Evolutionary conservation across 2,888 invertebrate genomes (phyloP), one percentile per base, ranked within the genome.

Genomic region (Philonicus albiceps): DNA sequence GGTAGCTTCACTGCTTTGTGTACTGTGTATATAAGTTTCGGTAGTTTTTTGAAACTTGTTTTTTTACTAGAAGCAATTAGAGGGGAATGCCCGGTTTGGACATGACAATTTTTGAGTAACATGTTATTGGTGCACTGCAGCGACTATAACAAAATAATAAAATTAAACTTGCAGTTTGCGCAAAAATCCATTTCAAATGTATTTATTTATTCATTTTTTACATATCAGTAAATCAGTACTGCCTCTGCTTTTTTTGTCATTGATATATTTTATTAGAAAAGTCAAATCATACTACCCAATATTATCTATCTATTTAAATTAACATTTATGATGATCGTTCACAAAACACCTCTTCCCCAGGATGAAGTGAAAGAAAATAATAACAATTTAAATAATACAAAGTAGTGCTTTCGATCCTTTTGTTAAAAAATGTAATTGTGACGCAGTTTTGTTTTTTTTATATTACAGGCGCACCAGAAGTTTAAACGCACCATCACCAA

Each of bases 401-500:
- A 22, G 64, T 64, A 27, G 1, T n/a, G 19, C 49, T 11, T 27
- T 22, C 27, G 1, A 11, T 37, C 74, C 2, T 64, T 11, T 64
- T 43, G 40, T 16, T 11, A 1, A 64, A 64, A 11, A 0, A 27
- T n/a, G 3, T 27, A 64, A 11, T 11, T n/a, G 0, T 22, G 11
- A 64, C 16, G 7, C 22, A 80, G 13, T 55, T 88, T 88, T n/a
- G n/a, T n/a, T n/a, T 88, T 89, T 88, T 89, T 91, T 91, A 91
- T 91, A 91, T 95, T 95, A 0, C 94, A 98, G 98, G 95, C 95
- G 98, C 91, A 98, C 98, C 73, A 94, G 98, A 92, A 98, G 98
- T 90, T 94, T 98, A 92, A 98, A 98, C 94, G 98, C 98, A 22
- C 98, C 98, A 11, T 98, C 97, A 89, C 98, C 98, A 0, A 96